phyloP scores from a whole-genome alignment of 2,797 vertebrate species.

The Poeciliopsis infans region DNA sequence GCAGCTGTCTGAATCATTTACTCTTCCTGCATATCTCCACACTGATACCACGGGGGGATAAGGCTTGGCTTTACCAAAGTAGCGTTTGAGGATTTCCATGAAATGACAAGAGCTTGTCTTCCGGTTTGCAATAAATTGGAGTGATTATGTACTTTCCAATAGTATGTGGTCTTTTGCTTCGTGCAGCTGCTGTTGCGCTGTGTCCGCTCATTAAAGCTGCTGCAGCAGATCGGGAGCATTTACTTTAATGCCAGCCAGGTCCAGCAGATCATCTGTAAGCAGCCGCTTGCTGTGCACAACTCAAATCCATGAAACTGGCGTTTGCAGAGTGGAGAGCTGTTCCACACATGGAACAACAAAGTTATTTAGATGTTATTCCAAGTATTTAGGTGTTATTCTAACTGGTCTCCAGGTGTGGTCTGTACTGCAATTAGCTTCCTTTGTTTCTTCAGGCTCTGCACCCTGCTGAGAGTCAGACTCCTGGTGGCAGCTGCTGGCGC shows the following conservation, averaged over 20 bases:
- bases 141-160: slow-evolving; percentile 43
- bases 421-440: slow-evolving; percentile 1
- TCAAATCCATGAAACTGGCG: not conserved
- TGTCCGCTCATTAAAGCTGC: not conserved
- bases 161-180: slow-evolving; percentile 49
- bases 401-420: slow-evolving; percentile 65
- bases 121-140: slow-evolving; percentile 62
- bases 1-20: slow-evolving; percentile 49
- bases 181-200: slow-evolving; percentile 1
- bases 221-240: not conserved
- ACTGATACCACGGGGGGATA: slow-evolving; percentile 17
- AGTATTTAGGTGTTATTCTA: not conserved
- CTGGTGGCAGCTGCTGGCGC: slow-evolving; percentile 64
- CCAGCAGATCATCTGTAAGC: not conserved
- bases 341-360: slow-evolving; percentile 9
- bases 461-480: slow-evolving; percentile 56
- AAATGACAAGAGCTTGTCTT: slow-evolving; percentile 49
- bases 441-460: slow-evolving; percentile 54
- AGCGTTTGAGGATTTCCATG: slow-evolving; percentile 32
- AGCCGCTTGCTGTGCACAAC: not conserved
- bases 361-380: not conserved
- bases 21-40: slow-evolving; percentile 14
- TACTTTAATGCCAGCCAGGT: not conserved
- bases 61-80: slow-evolving; percentile 12
- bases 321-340: not conserved